Evolutionary conservation across 2,797 vertebrate genomes (phyloP), one percentile per base, ranked within the genome.

Genomic region (Falco naumanni): DNA sequence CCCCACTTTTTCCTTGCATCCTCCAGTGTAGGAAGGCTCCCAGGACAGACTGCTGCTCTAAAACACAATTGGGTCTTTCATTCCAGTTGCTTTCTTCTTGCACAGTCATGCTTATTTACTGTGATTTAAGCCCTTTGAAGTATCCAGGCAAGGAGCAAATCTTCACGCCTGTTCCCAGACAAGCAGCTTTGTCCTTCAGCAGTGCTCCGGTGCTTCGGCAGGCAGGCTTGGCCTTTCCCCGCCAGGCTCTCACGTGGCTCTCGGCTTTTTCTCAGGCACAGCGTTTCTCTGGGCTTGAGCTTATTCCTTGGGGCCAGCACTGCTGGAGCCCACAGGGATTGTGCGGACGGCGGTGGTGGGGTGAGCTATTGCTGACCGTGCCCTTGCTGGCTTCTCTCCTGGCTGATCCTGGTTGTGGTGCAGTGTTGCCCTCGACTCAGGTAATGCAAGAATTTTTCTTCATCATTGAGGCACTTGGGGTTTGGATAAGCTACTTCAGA

Each of bases 101-200:
- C 80, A 81, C 54, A 72, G 88, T 90, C 94, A 79, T 63, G 95
- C 90, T 94, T 94, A 87, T 94, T 96, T 93, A 63, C 86, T 84
- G 88, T 37, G 93, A 90, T 87, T 87, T 94, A 92, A 94, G 65
- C 85, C 91, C 89, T 97, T 91, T 91, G 95, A 96, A 95, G 93
- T 93, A 77, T 15, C 84, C 37, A 50, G 71, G 81, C 89, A 57
- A 90, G 81, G 95, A 97, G 91, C 88, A 90, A 85, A 95, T 93
- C 96, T 71, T 88, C 57, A 41, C 0, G 72, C 75, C 91, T 56
- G 41, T 79, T 93, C 90, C 70, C 88, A 90, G 95, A 74, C 74
- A 88, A 79, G 88, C 7, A 1, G 80, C 80, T 92, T 90, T 93
- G 83, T 76, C 83, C 51, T 94, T 92, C 82, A 87, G 86, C 89